phyloP scores from a whole-genome alignment of 2,888 invertebrate species.

The Drosophila tripunctata region DNA sequence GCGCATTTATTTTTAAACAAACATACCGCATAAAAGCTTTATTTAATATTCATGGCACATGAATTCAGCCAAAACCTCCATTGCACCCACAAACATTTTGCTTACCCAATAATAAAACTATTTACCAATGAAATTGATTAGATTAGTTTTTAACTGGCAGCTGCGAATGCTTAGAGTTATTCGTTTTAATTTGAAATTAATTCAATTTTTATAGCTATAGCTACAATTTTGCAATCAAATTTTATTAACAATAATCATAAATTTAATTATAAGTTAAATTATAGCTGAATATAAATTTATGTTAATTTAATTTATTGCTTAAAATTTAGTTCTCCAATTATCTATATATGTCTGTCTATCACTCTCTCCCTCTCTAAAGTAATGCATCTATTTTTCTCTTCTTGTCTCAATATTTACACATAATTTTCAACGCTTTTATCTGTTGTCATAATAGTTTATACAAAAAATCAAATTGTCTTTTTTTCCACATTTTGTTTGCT shows the following conservation, averaged over 20 bases:
- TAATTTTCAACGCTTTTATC: too few species aligned
- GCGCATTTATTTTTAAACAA: conserved; percentile 26
- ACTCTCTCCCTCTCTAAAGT: neutral
- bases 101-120: neutral
- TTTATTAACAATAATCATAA: too few species aligned
- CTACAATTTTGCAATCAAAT: too few species aligned
- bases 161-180: neutral
- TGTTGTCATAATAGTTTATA: conserved; percentile 3
- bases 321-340: neutral
- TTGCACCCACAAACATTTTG: neutral
- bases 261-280: too few species aligned
- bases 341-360: neutral
- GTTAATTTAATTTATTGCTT: too few species aligned
- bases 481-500: neutral
- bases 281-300: too few species aligned
- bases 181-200: neutral
- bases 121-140: conserved; percentile 6
- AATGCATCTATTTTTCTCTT: too few species aligned
- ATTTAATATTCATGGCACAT: conserved; percentile 33
- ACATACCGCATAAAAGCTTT: conserved; percentile 13
- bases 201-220: too few species aligned
- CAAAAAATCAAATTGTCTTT: neutral
- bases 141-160: conserved; percentile 6
- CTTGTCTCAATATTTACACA: neutral
- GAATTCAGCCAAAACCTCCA: neutral